Evolutionary conservation across 2,888 invertebrate genomes (phyloP).

Genomic region (Ennomos erosarius): DNA sequence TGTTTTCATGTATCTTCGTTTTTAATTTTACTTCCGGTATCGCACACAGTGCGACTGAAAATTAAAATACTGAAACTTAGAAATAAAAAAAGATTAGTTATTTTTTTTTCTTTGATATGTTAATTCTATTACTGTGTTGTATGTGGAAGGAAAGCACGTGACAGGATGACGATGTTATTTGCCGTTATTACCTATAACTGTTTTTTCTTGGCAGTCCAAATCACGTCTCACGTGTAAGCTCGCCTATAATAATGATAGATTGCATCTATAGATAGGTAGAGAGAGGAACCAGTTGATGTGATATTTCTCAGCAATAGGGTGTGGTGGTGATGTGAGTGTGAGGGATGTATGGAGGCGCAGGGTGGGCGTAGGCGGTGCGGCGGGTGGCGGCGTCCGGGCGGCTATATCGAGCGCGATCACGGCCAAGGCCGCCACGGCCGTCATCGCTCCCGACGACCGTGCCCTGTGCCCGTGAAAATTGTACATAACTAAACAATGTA

Average conservation of each 20-base stretch:
- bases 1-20: too few species aligned
- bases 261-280: conserved; percentile 29
- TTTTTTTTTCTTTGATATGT: too few species aligned
- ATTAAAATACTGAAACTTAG: too few species aligned
- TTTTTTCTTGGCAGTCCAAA: background rate
- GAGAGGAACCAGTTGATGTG: conserved; percentile 58
- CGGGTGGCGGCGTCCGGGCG: conserved; percentile 52
- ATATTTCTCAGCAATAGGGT: conserved; percentile 52
- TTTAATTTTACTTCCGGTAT: too few species aligned
- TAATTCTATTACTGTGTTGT: too few species aligned
- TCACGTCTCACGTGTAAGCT: conserved; percentile 1
- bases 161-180: too few species aligned
- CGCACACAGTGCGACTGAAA: too few species aligned
- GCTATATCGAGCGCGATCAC: conserved; percentile 85
- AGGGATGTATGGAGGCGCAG: conserved; percentile 42
- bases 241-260: background rate
- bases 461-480: conserved; percentile 44
- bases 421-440: conserved; percentile 79
- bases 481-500: conserved; percentile 38
- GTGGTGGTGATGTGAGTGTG: conserved; percentile 52
- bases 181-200: too few species aligned
- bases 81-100: too few species aligned
- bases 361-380: conserved; percentile 47
- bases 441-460: conserved; percentile 63
- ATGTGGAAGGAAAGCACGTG: too few species aligned